Percentiles rank a stretch among this genome's conserved stretches.
These are phyloP conservation scores for Polyommatus icarus DNA, from an alignment of 2,888 invertebrate species.

Conservation along the genomic window DNA sequence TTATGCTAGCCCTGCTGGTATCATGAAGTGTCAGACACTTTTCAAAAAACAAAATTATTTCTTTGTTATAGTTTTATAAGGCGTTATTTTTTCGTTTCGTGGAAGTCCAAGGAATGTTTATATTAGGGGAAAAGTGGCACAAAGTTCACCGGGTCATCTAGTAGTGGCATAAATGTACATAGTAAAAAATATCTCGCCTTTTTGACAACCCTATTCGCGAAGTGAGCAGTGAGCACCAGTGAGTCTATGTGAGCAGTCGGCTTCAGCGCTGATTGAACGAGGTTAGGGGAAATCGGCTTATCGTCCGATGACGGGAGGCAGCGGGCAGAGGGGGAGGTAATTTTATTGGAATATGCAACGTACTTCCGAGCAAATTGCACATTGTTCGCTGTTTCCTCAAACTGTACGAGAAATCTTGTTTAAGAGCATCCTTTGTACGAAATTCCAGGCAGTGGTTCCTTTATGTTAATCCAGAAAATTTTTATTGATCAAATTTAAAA, in stretches of 20 bases:
- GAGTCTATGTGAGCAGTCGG: constrained; percentile 50
- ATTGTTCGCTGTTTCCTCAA: constrained; percentile 35
- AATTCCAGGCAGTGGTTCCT: background rate
- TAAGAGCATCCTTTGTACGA: constrained; percentile 1
- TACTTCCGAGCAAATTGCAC: constrained; percentile 41
- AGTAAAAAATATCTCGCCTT: background rate
- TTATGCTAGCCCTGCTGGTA: too few relatives aligned
- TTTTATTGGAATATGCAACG: constrained; percentile 61
- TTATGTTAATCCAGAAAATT: background rate
- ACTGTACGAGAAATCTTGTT: constrained; percentile 26
- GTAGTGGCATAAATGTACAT: too few relatives aligned
- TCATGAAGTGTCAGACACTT: too few relatives aligned
- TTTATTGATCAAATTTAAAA: too few relatives aligned
- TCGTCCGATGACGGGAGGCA: constrained; percentile 58
- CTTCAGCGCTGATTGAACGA: constrained; percentile 67
- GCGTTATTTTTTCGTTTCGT: too few relatives aligned
- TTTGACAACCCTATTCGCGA: constrained; percentile 43
- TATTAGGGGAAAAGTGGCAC: too few relatives aligned
- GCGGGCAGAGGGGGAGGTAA: constrained; percentile 50
- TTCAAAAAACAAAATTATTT: too few relatives aligned
- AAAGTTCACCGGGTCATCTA: too few relatives aligned
- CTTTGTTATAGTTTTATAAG: too few relatives aligned
- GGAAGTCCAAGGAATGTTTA: too few relatives aligned
- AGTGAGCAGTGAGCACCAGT: constrained; percentile 35
- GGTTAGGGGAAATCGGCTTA: constrained; percentile 74